A percentile compares a stretch with the other conserved stretches of the same genome.
Evolutionary conservation across 2,113 vertebrate species (phyloP).

Genomic region (Noctilio leporinus): DNA sequence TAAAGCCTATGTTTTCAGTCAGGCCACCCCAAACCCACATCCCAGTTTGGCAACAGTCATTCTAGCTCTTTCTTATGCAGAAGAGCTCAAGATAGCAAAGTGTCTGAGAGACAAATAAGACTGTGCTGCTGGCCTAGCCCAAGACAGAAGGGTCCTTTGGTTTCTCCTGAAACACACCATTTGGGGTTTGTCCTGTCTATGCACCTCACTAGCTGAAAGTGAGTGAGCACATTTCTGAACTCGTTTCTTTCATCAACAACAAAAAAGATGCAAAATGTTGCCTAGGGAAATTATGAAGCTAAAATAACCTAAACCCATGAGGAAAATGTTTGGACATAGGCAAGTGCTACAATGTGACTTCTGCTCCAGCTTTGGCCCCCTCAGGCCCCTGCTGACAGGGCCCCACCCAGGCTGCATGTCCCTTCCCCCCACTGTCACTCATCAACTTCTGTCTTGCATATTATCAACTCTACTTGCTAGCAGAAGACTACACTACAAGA

Average conservation of each 20-base stretch:
- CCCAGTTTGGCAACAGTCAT: not conserved
- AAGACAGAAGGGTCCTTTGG: not conserved
- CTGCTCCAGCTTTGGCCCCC: rapidly evolving
- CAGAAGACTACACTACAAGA: not conserved
- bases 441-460: no score
- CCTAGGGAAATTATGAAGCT: not conserved
- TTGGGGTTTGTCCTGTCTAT: rapidly evolving
- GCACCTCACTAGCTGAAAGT: not conserved
- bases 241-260: not conserved
- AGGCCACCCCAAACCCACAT: not conserved
- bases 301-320: no score
- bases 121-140: not conserved
- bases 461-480: not conserved
- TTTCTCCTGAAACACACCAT: not conserved
- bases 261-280: not conserved
- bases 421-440: rapidly evolving
- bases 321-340: not conserved
- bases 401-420: rapidly evolving
- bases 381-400: rapidly evolving
- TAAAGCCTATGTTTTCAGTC: not conserved
- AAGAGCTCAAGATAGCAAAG: not conserved
- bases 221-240: not conserved
- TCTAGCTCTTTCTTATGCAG: not conserved
- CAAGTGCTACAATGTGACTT: no score
- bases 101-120: not conserved